Percentiles rank a stretch among this genome's conserved stretches.
These are phyloP conservation scores for Phylloscopus trochilus DNA, from an alignment of 2,113 vertebrate species.

Conservation along the genomic window DNA sequence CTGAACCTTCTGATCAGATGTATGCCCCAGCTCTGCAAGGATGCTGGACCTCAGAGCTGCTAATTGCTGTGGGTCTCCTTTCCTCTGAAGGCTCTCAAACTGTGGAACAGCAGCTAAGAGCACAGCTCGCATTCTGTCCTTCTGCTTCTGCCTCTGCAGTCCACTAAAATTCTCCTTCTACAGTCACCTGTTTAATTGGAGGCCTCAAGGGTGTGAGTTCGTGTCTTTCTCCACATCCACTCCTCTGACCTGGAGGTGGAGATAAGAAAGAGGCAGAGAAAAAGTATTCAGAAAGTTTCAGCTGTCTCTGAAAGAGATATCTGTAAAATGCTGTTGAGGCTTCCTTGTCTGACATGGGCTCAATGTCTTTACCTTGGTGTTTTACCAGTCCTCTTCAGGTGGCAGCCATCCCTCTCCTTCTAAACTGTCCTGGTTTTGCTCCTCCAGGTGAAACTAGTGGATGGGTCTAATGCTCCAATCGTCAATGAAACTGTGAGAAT, in stretches of 20 bases:
- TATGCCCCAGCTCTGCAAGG: background rate
- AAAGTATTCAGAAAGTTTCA: background rate
- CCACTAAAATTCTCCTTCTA: background rate
- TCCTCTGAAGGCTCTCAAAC: background rate
- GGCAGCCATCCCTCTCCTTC: background rate
- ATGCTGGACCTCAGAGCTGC: background rate
- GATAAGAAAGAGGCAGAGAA: background rate
- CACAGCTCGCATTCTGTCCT: background rate
- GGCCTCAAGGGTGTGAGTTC: background rate
- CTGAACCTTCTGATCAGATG: background rate
- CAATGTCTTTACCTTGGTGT: background rate
- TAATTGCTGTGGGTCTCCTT: background rate
- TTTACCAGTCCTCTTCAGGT: background rate
- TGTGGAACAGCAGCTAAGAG: background rate
- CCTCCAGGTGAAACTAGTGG: conserved; percentile 66
- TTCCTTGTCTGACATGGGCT: background rate
- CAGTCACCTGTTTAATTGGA: background rate
- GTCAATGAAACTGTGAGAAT: conserved; percentile 57
- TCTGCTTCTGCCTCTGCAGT: background rate
- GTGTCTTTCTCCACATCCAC: background rate
- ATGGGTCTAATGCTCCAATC: conserved; percentile 61
- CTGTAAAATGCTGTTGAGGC: background rate
- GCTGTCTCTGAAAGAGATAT: background rate
- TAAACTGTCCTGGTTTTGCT: background rate
- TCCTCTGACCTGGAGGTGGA: background rate